phyloP scores from a whole-genome alignment of 2,797 vertebrate species.

The Ctenopoma multispine region DNA sequence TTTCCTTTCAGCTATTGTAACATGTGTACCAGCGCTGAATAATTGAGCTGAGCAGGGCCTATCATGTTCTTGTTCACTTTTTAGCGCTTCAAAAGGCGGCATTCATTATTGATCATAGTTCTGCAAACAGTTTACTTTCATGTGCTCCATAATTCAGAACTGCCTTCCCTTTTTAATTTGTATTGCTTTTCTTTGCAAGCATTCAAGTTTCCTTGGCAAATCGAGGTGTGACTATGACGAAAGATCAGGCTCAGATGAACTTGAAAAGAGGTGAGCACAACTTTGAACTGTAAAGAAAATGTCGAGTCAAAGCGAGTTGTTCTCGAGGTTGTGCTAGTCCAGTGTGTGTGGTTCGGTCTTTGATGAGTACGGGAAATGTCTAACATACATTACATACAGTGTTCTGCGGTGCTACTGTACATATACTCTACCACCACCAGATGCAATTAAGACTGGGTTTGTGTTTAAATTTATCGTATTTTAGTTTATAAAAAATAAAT shows the following conservation, averaged over 20 bases:
- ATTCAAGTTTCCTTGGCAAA: constrained; percentile 23
- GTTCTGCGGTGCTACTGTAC: too few relatives aligned
- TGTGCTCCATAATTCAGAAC: constrained; percentile 83
- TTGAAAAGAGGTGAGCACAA: neutral
- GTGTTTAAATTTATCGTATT: too few relatives aligned
- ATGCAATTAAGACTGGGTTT: too few relatives aligned
- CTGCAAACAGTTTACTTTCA: constrained; percentile 84
- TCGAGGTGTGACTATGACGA: constrained; percentile 22
- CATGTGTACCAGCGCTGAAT: constrained; percentile 61
- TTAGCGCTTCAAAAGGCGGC: constrained; percentile 82
- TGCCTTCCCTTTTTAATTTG: constrained; percentile 64
- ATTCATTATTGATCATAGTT: constrained; percentile 87
- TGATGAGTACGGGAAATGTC: too few relatives aligned
- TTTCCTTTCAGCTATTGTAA: constrained; percentile 73
- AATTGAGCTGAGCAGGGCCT: constrained; percentile 66
- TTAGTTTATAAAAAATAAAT: too few relatives aligned
- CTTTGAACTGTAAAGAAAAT: constrained; percentile 47
- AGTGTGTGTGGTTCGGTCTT: neutral
- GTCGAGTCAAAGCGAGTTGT: neutral
- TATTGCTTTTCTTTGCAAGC: constrained; percentile 28
- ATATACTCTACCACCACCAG: too few relatives aligned
- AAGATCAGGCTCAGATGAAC: constrained; percentile 16
- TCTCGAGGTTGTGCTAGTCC: constrained; percentile 33
- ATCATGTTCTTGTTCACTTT: constrained; percentile 71
- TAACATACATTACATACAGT: too few relatives aligned